phyloP scores from a whole-genome alignment of 2,797 vertebrate species.

The Cossypha niveicapilla region DNA sequence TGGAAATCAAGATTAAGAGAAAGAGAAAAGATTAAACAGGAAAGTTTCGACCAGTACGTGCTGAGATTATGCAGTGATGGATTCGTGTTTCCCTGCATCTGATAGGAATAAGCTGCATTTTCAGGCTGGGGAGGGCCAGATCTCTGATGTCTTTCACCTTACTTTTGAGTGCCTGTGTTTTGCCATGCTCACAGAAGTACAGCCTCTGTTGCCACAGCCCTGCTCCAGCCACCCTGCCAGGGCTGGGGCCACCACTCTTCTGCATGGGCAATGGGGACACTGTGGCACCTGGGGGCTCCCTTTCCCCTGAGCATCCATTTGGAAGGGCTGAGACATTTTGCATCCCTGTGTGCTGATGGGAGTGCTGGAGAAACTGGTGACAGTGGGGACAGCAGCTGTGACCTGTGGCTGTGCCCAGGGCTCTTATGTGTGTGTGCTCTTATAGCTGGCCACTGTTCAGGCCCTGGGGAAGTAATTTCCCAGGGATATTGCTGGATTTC shows the following conservation, averaged over 20 bases:
- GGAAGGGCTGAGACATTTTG: background rate
- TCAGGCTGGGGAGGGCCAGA: background rate
- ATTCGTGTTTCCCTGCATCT: background rate
- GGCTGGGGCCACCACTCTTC: background rate
- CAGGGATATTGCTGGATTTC: background rate
- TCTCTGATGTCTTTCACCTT: background rate
- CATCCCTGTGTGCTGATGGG: background rate
- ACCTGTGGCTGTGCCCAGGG: background rate
- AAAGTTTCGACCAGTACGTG: background rate
- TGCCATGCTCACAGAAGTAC: fast-evolving
- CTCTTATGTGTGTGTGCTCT: fast-evolving
- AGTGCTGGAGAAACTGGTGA: background rate
- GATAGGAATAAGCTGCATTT: background rate
- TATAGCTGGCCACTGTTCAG: background rate
- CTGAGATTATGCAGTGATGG: background rate
- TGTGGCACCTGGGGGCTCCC: background rate
- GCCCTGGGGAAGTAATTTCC: background rate
- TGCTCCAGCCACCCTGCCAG: fast-evolving
- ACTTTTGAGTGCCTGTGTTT: background rate
- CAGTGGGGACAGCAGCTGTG: background rate
- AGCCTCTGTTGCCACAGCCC: background rate
- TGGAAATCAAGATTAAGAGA: slow-evolving; percentile 18
- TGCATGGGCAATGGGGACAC: background rate
- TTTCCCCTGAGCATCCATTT: fast-evolving
- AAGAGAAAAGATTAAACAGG: background rate